Conservation (phyloP, 1,140 invertebrate species). For the Kradibia gibbosae region DNA sequence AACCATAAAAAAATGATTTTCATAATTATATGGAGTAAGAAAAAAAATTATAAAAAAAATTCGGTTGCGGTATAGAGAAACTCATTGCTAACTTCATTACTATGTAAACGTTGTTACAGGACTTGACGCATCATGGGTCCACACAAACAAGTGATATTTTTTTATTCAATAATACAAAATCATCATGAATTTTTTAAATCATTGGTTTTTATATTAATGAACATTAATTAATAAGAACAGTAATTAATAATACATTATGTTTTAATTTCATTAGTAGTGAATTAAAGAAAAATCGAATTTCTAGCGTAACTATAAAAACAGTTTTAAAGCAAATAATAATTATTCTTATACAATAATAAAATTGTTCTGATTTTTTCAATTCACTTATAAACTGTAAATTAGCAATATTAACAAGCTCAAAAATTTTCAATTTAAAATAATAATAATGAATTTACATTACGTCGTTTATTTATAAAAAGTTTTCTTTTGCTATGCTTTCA, state of each 20-base stretch:
- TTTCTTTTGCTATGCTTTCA: too few species aligned
- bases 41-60: slow-evolving; percentile 5
- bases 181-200: slow-evolving; percentile 7
- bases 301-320: too few species aligned
- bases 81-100: not conserved
- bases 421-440: too few species aligned
- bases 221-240: not conserved
- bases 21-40: slow-evolving; percentile 15
- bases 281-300: too few species aligned
- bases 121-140: slow-evolving; percentile 16
- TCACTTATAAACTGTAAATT: too few species aligned
- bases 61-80: slow-evolving; percentile 14
- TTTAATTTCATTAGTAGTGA: not conserved
- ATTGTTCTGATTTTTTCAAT: too few species aligned
- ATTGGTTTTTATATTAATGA: not conserved
- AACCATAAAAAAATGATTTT: slow-evolving; percentile 18
- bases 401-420: too few species aligned
- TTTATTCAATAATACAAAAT: not conserved
- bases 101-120: slow-evolving; percentile 43
- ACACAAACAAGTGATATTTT: slow-evolving; percentile 18
- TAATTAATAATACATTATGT: not conserved
- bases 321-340: too few species aligned
- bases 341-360: too few species aligned
- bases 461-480: too few species aligned
- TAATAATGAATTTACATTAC: too few species aligned